Conservation (phyloP, 2,113 vertebrate genomes). For the Cacatua alba region DNA sequence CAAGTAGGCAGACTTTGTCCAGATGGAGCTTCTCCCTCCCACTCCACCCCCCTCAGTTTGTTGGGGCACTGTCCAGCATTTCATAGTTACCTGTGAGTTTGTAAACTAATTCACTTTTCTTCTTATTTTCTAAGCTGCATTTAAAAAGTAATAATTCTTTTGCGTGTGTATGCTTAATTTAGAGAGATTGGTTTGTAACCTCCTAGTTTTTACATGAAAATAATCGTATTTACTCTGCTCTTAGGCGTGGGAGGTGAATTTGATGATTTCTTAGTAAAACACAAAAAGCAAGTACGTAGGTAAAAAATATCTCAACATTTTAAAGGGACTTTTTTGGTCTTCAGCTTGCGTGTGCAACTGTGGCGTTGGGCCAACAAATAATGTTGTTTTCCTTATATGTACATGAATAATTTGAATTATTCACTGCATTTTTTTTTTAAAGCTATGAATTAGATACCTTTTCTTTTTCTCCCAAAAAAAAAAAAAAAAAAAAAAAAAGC, state of each 20-base stretch:
- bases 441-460: background rate
- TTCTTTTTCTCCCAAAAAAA: no score
- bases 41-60: background rate
- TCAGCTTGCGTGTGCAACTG: background rate
- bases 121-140: background rate
- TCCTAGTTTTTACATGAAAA: background rate
- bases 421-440: background rate
- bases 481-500: no score
- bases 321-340: constrained; percentile 13
- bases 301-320: background rate
- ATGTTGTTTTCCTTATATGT: constrained; percentile 38
- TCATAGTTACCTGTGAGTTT: background rate
- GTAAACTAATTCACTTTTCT: background rate
- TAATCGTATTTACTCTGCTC: background rate
- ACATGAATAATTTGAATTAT: constrained; percentile 24
- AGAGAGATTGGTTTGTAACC: background rate
- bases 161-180: background rate
- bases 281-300: background rate
- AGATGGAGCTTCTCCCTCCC: background rate
- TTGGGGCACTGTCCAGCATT: background rate
- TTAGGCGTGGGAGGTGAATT: background rate
- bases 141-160: background rate
- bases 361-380: constrained; percentile 26
- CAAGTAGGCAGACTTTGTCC: constrained; percentile 63
- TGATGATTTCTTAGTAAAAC: background rate